Percentiles rank a stretch among this genome's conserved stretches.
Evolutionary conservation across 2,888 invertebrate genomes (phyloP).

Genomic region (Amiota mariae): DNA sequence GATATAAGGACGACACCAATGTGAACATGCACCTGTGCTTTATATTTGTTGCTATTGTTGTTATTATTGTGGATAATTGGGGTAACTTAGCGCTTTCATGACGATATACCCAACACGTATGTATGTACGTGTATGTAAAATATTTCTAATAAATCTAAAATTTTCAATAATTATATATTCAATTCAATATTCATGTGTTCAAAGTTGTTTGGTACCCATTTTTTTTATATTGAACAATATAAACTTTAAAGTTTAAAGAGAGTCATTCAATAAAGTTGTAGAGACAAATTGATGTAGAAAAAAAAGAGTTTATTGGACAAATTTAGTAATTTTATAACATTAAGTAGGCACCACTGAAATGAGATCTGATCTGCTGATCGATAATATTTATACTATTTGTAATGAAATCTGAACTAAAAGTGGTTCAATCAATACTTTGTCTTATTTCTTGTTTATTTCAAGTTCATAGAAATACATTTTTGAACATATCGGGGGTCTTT

Average conservation of each 20-base stretch:
- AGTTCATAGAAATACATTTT: no score
- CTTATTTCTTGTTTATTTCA: no score
- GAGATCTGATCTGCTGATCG: no score
- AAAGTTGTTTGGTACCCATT: not conserved
- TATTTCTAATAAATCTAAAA: slow-evolving; percentile 15
- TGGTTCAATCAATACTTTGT: no score
- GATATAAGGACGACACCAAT: slow-evolving; percentile 20
- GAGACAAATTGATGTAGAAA: no score
- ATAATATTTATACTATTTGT: no score
- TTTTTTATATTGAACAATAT: not conserved
- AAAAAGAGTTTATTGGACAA: no score
- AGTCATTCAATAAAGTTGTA: no score
- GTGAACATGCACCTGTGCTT: slow-evolving; percentile 13
- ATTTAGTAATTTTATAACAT: no score
- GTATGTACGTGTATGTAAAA: no score
- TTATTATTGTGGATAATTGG: not conserved
- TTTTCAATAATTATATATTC: slow-evolving; percentile 24
- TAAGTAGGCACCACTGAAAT: no score
- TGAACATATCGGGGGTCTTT: not conserved
- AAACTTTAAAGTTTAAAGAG: not conserved
- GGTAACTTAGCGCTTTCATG: not conserved
- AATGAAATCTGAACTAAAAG: no score
- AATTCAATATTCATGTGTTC: not conserved
- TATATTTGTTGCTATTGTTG: not conserved
- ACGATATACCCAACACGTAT: not conserved